Base-by-base conservation (phyloP, 2,888 invertebrate species). In the Mechanitis messenoides region DNA sequence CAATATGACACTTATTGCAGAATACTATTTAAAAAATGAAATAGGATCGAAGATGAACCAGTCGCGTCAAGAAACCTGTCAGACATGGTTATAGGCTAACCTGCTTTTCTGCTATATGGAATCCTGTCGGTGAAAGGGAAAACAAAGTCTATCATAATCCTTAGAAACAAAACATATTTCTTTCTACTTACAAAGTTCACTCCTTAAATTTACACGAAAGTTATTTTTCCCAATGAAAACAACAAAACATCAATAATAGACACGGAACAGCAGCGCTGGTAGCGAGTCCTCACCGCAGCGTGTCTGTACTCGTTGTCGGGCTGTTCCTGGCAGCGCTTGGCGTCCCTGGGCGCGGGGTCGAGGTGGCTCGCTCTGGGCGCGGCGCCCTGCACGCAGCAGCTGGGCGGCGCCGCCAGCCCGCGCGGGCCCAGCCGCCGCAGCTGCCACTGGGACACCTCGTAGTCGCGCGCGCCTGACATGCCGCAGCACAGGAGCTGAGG, bases 371-470 rank as follows among this genome's bases (percentile, higher is more conserved):
- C 20, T 20, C 20, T 20, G 20, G 20, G 20, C 20, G 85, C 83
- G 46, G 91, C 90, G 20, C 81, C 77, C 61, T 92, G 92, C 61
- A 95, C 91, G 79, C 96, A 96, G 75, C 95, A 95, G 59, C 92
- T 93, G 3, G 92, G 87, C 47, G 95, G 95, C 33, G 94, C 93
- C 0, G 92, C 87, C 81, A 93, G 86, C 59, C 93, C 93, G 63
- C 93, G 91, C 67, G 94, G 93, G 0, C 95, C 94, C 53, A 94
- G 91, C 66, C 94, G 92, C 73, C 94, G 93, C 56, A 95, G 84
- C 67, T 94, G 92, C 96, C 96, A 96, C 75, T 93, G 84, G 0
- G 96, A 95, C 70, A 94, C 94, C 74, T 95, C 95, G 82, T 95
- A 96, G 88, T 96, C 95, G 64, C 92, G 92, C 6, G 94, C 94